Base-by-base conservation (phyloP, 2,797 vertebrate genomes). In the Cottoperca gobio region DNA sequence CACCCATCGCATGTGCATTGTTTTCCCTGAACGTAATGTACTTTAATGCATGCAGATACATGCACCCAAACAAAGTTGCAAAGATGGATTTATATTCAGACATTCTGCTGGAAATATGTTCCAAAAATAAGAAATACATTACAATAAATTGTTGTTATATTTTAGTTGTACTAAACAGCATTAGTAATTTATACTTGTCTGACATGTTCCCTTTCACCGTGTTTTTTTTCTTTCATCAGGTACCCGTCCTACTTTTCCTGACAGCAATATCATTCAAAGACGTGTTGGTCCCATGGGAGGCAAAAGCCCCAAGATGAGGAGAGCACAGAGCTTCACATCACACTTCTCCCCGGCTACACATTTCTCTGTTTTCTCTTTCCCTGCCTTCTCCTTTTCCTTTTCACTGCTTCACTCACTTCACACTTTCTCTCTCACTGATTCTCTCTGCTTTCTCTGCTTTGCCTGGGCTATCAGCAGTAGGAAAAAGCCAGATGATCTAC, bases 401-500 rank as follows among this genome's bases (percentile, higher is more conserved):
- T 75, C 26, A 53, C 57, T 54, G 23, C 50, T 63, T 71, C 37
- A 3, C 66, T 81, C 62, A 43, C 35, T 60, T 77, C 59, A 73
- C 75, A 69, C 69, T 64, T 68, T 76, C 50, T 63, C 75, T 71
- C 65, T 81, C 67, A 39, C 66, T 46, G 57, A 57, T 50, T 85
- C 64, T 14, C 54, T 66, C 73, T 58, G 37, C 68, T 49, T 24
- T 53, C 72, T 80, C 55, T 75, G 58, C 78, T 73, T 83, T 70
- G 71, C 66, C 31, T 71, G 35, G 48, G 61, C 73, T 76, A 57
- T 77, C 59, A 50, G 73, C 21, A 23, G 64, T 21, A 55, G 63
- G 31, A 55, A 75, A 81, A 85, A 81, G 63, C 49, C 65, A 73
- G 73, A 80, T 82, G 78, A 90, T 88, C 53, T 81, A 65, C n/a